A percentile compares a stretch with the other conserved stretches of the same genome.
Evolutionary conservation across 2,113 vertebrate genomes (phyloP).

Genomic region (Rhinoderma darwinii): DNA sequence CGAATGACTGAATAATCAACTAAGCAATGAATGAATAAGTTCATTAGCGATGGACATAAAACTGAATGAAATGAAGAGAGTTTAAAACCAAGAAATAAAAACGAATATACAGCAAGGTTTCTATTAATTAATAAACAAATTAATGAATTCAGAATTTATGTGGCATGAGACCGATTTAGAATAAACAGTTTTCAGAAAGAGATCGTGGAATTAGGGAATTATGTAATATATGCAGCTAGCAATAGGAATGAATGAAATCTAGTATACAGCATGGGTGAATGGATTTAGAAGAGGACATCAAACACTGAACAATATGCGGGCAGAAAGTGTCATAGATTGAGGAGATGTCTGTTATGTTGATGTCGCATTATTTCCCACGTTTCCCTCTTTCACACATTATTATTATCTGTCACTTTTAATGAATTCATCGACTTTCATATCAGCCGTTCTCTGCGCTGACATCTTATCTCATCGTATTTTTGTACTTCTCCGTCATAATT

Average conservation of each 20-base stretch:
- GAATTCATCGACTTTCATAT: slow-evolving; percentile 16
- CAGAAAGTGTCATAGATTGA: neutral
- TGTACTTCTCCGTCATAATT: neutral
- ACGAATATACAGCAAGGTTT: neutral
- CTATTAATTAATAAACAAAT: neutral
- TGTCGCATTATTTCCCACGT: neutral
- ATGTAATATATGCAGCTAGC: neutral
- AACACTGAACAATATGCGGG: neutral
- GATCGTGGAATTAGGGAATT: neutral
- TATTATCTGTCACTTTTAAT: neutral
- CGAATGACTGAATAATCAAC: neutral
- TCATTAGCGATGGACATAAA: neutral
- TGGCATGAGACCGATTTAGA: neutral
- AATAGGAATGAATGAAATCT: neutral
- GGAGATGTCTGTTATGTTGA: neutral
- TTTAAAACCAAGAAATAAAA: neutral
- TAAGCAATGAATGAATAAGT: neutral
- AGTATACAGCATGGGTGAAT: neutral
- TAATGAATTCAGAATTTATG: neutral
- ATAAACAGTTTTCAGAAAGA: neutral
- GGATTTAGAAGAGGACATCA: neutral
- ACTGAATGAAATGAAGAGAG: neutral
- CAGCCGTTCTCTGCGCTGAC: neutral
- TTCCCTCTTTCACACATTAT: neutral
- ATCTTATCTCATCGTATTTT: neutral